phyloP scores from a whole-genome alignment of 2,888 invertebrate species.

The Bombylius major region DNA sequence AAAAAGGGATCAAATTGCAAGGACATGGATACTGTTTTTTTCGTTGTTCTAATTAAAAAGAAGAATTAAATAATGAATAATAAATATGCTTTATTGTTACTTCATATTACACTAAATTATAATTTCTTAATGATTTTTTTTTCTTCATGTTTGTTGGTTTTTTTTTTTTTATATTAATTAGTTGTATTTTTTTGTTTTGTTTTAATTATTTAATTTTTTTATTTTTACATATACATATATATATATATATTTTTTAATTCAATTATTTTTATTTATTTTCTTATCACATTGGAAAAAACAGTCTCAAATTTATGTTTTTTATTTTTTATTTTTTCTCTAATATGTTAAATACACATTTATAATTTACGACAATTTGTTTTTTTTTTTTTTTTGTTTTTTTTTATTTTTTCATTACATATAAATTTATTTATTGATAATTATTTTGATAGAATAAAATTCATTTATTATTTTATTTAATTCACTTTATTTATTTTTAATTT shows the following conservation, averaged over 20 bases:
- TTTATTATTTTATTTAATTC: too few species aligned
- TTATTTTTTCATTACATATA: background rate
- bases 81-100: too few species aligned
- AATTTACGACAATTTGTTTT: background rate
- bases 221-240: background rate
- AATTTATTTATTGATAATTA: too few species aligned
- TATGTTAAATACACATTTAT: too few species aligned
- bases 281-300: slow-evolving; percentile 8
- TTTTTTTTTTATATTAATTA: background rate
- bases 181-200: background rate
- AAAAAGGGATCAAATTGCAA: too few species aligned
- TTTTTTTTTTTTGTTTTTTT: background rate
- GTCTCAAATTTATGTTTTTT: slow-evolving; percentile 8
- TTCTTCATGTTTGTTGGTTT: background rate
- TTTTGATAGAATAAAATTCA: too few species aligned
- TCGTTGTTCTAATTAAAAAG: too few species aligned
- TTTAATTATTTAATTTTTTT: background rate
- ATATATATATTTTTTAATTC: background rate
- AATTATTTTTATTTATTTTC: slow-evolving; percentile 1
- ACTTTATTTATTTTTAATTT: too few species aligned
- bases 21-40: too few species aligned
- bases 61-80: too few species aligned
- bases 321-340: background rate
- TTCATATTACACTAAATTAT: too few species aligned
- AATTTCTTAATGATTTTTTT: too few species aligned